Conservation (phyloP, 37 sponge, comb jelly and placozoan genomes). For the Amphimedon queenslandica region DNA sequence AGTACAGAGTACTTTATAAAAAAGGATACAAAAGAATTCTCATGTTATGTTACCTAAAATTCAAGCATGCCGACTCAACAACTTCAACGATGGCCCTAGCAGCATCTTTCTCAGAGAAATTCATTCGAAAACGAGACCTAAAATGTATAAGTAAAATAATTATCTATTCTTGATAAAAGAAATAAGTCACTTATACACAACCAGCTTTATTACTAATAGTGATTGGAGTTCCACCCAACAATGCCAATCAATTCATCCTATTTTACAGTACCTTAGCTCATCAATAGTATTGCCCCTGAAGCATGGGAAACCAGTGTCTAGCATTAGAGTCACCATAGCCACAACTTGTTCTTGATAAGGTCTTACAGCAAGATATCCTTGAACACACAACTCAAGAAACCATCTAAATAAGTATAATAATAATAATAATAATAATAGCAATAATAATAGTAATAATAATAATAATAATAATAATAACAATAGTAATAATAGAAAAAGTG, state of each 20-base stretch:
- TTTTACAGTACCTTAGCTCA: constrained; percentile 51
- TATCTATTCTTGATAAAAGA: too few relatives aligned
- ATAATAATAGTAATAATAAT: neutral
- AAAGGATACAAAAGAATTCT: neutral
- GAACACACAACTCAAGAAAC: constrained; percentile 87
- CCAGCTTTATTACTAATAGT: too few relatives aligned
- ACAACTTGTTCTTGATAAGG: constrained; percentile 87
- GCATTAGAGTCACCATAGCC: constrained; percentile 89
- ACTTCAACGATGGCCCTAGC: constrained; percentile 62
- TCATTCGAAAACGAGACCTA: constrained; percentile 72
- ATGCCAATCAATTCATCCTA: neutral
- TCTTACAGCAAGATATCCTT: constrained; percentile 85
- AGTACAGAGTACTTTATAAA: neutral
- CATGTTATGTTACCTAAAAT: constrained; percentile 51
- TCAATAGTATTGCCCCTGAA: constrained; percentile 90
- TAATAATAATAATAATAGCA: neutral
- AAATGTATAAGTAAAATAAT: neutral
- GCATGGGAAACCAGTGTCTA: constrained; percentile 95
- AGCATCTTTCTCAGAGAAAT: constrained; percentile 63
- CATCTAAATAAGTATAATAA: constrained; percentile 29
- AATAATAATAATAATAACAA: neutral
- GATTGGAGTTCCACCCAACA: too few relatives aligned
- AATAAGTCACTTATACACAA: too few relatives aligned
- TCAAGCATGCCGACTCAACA: constrained; percentile 63
- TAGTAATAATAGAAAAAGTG: neutral